Conservation (phyloP, 2,113 vertebrate species). For the Hylia prasina region DNA sequence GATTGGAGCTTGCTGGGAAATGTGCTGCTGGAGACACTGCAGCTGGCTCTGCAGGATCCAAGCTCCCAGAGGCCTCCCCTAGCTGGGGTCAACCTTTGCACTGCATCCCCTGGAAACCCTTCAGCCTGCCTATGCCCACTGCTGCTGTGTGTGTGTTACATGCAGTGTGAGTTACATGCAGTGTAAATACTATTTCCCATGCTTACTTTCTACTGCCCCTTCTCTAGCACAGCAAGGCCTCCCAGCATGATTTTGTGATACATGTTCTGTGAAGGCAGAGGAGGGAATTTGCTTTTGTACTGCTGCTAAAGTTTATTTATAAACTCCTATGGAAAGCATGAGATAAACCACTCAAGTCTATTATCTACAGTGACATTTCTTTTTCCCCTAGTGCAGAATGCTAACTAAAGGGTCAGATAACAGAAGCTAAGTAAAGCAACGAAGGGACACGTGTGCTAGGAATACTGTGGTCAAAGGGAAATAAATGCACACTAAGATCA, state of each 20-base stretch:
- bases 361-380: neutral
- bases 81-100: neutral
- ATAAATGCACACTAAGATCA: neutral
- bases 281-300: neutral
- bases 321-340: neutral
- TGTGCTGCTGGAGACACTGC: neutral
- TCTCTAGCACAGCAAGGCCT: neutral
- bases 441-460: neutral
- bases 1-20: neutral
- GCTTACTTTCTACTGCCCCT: neutral
- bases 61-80: fast-evolving
- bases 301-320: neutral
- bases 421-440: neutral
- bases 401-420: neutral
- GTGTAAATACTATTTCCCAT: neutral
- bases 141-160: neutral
- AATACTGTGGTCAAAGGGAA: neutral
- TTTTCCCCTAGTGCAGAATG: neutral
- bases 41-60: neutral
- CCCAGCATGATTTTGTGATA: neutral
- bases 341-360: neutral
- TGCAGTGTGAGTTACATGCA: neutral
- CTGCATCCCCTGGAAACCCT: neutral
- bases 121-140: neutral
- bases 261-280: neutral